Base-by-base conservation (phyloP, 2,888 invertebrate genomes). In the Ariolimax columbianus region DNA sequence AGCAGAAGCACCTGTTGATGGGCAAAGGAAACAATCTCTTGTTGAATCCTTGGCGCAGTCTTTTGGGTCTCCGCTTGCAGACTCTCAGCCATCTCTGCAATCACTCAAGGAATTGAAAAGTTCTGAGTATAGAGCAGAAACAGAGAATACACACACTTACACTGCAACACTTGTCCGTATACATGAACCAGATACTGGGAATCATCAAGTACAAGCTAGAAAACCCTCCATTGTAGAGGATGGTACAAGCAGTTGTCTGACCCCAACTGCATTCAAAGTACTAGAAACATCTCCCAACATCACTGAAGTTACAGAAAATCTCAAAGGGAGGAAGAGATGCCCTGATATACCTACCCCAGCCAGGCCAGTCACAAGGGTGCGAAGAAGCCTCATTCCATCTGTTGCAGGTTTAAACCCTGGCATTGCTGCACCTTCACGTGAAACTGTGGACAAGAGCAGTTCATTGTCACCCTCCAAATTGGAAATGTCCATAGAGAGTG, bases 401-500 rank as follows among this genome's bases (percentile, higher is more conserved):
- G 43, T 33, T 66, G n/a, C 66, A 40, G 19, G 26, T 19, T 66
- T 43, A 38, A 51, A 77, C 2, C 66, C 43, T 66, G 79, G 43
- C 40, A 38, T 0, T 63, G n/a, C 68, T 38, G 63, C 11, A 2
- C 47, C 40, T 26, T 4, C 66, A 38, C 30, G 33, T 55, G 7
- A 14, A 19, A 33, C 78, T 72, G 73, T 26, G 40, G 72, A 26
- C 38, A 83, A 55, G 9, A 59, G 30, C 30, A 79, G 30, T 43
- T 59, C 40, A 23, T 43, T 38, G 33, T 36, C 73, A 59, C 6
- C 63, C 26, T 79, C 72, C 47, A 84, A 59, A 79, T 43, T 63
- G 70, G 85, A 85, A 77, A 85, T 85, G 85, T 85, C 85, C 77
- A 85, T 85, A 73, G 85, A 85, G 82, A 85, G 85, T 47, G 85